Evolutionary conservation across 2,113 vertebrate genomes (phyloP).

Genomic region (Cebidichthys violaceus): DNA sequence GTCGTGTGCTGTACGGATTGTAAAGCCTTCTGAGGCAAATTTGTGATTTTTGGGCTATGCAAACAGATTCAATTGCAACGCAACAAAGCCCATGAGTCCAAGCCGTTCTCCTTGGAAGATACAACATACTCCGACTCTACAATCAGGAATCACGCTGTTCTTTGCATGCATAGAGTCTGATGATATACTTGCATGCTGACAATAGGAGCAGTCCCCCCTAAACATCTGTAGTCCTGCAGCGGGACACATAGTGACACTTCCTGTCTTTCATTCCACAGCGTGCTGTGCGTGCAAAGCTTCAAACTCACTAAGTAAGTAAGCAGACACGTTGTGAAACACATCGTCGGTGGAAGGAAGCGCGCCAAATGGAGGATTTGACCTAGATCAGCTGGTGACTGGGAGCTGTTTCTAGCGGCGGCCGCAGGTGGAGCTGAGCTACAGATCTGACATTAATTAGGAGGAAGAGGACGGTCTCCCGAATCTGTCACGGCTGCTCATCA

Average conservation of each 20-base stretch:
- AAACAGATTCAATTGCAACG: too few species aligned
- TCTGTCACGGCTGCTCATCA: conserved; percentile 59
- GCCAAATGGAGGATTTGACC: conserved; percentile 65
- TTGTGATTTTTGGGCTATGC: too few species aligned
- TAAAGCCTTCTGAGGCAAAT: too few species aligned
- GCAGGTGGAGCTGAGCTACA: conserved; percentile 60
- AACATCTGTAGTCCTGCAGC: background rate
- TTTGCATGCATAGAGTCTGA: background rate
- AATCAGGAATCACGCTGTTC: background rate
- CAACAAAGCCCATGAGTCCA: too few species aligned
- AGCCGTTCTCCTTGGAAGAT: background rate
- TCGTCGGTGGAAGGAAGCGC: conserved; percentile 14
- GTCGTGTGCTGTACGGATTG: too few species aligned
- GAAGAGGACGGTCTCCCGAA: conserved; percentile 57
- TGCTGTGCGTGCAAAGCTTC: background rate
- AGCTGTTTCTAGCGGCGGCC: conserved; percentile 1
- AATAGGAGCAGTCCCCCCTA: background rate
- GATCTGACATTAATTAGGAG: conserved; percentile 70
- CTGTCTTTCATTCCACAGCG: background rate
- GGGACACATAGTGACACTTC: background rate
- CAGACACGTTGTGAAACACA: conserved; percentile 27
- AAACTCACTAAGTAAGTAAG: background rate
- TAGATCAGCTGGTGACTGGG: conserved; percentile 40
- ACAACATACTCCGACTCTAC: background rate
- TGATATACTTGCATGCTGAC: background rate